A percentile compares a stretch with the other conserved stretches of the same genome.
Evolutionary conservation across 1,140 invertebrate species (phyloP).

Genomic region (Nebria ingens): DNA sequence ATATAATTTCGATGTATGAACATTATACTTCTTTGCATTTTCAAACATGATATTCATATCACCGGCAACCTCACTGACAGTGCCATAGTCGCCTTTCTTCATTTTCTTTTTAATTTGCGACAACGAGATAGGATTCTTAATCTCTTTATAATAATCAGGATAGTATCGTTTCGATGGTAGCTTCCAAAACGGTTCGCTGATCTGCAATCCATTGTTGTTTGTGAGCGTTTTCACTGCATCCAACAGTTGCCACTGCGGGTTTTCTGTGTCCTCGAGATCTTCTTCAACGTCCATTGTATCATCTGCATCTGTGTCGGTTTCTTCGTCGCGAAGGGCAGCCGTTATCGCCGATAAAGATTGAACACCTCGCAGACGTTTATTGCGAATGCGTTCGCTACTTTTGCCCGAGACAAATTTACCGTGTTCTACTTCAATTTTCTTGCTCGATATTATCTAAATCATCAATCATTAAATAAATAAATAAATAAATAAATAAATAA

Average conservation of each 20-base stretch:
- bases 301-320: conserved; percentile 30
- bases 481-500: background rate
- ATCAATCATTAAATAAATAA: background rate
- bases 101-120: conserved; percentile 88
- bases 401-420: conserved; percentile 35
- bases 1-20: conserved; percentile 77
- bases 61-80: conserved; percentile 78
- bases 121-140: conserved; percentile 90
- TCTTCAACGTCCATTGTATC: conserved; percentile 27
- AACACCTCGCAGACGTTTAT: conserved; percentile 32
- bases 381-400: conserved; percentile 39
- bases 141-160: conserved; percentile 97
- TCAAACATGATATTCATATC: conserved; percentile 98
- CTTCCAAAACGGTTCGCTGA: conserved; percentile 87
- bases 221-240: conserved; percentile 37
- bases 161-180: conserved; percentile 83
- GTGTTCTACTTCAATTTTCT: conserved; percentile 51
- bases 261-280: conserved; percentile 32
- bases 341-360: conserved; percentile 40
- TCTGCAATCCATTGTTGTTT: conserved; percentile 34
- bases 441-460: conserved; percentile 39
- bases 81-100: conserved; percentile 74
- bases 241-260: conserved; percentile 43
- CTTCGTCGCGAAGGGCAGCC: conserved; percentile 37
- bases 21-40: conserved; percentile 92